A percentile compares a stretch with the other conserved stretches of the same genome.
Conservation (phyloP, 2,797 vertebrate species). For the Pyrocephalus nanus region DNA sequence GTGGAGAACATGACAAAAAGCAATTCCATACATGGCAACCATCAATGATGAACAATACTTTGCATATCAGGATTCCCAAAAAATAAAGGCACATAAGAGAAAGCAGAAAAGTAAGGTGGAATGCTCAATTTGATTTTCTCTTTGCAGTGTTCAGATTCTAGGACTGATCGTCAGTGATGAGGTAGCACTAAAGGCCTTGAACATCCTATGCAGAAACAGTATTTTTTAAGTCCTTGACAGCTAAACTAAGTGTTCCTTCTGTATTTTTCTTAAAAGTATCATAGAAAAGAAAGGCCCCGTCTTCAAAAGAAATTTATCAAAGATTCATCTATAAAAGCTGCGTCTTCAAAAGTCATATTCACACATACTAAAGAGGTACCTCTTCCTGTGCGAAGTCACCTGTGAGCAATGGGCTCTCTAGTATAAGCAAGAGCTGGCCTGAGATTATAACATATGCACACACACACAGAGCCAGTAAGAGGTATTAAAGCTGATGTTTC, state of each 20-base stretch:
- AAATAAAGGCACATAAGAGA: background rate
- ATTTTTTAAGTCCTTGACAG: background rate
- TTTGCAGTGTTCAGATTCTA: background rate
- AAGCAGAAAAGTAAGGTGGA: background rate
- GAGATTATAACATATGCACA: background rate
- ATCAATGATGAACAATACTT: background rate
- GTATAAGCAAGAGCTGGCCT: background rate
- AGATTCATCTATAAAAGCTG: background rate
- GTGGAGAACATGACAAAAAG: background rate
- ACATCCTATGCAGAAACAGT: background rate
- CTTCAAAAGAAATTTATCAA: background rate
- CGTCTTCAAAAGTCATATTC: background rate
- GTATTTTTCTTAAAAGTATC: background rate
- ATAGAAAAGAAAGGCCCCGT: background rate
- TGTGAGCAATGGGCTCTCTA: background rate
- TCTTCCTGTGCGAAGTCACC: background rate
- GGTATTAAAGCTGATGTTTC: background rate
- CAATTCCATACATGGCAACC: background rate
- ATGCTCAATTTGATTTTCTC: background rate
- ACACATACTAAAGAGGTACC: background rate
- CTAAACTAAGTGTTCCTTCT: background rate
- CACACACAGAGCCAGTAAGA: background rate
- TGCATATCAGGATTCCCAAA: background rate
- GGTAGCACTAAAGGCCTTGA: background rate
- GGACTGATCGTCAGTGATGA: background rate